A percentile compares a stretch with the other conserved stretches of the same genome.
phyloP scores from a whole-genome alignment of 2,888 invertebrate species.

The Aphodius sticticus region DNA sequence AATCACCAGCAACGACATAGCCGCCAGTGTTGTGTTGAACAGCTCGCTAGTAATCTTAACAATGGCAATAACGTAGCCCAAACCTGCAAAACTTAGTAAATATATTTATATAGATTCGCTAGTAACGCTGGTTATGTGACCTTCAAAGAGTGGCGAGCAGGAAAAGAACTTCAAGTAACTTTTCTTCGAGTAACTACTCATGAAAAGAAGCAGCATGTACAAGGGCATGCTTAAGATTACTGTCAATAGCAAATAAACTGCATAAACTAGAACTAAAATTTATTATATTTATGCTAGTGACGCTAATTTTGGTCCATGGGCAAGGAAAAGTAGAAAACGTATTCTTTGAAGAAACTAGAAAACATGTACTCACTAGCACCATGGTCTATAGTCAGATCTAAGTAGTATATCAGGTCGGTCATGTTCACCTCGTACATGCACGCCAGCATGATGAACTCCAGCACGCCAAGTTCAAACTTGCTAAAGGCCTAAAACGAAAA shows the following conservation, averaged over 20 bases:
- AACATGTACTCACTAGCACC: constrained; percentile 28
- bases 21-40: constrained; percentile 26
- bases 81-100: constrained; percentile 9
- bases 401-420: constrained; percentile 18
- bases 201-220: constrained; percentile 30
- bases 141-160: constrained; percentile 32
- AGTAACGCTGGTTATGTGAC: background rate
- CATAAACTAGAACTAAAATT: constrained; percentile 24
- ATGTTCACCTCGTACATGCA: constrained; percentile 17
- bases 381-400: constrained; percentile 25
- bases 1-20: background rate
- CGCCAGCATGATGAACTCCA: background rate
- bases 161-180: constrained; percentile 30
- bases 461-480: constrained; percentile 6
- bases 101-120: background rate
- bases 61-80: constrained; percentile 30
- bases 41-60: constrained; percentile 26
- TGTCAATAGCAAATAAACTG: constrained; percentile 25
- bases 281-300: background rate
- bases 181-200: constrained; percentile 34
- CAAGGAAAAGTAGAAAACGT: no score
- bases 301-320: no score
- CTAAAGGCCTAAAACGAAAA: background rate
- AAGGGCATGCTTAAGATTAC: constrained; percentile 31
- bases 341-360: background rate